phyloP scores from a whole-genome alignment of 2,888 invertebrate species.

The Drosophila histrio region DNA sequence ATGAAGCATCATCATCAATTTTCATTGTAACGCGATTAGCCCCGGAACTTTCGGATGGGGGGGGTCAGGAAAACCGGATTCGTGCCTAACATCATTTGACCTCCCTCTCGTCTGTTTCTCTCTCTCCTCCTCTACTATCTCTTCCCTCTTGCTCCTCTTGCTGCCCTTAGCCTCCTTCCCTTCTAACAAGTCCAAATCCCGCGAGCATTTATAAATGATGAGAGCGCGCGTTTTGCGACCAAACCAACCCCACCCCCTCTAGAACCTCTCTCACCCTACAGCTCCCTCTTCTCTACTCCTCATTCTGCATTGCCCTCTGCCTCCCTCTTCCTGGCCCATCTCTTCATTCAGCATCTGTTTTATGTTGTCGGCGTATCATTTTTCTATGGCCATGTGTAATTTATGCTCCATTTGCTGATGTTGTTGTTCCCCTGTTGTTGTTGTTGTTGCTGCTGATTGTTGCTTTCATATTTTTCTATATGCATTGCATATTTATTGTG shows the following conservation, averaged over 20 bases:
- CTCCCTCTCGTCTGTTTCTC: not conserved
- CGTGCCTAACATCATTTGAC: constrained; percentile 72
- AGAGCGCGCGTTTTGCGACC: constrained; percentile 59
- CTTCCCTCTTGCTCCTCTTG: not conserved
- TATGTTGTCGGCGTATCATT: constrained; percentile 75
- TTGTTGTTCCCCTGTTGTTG: constrained; percentile 41
- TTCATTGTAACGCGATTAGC: constrained; percentile 80
- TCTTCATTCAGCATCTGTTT: constrained; percentile 68
- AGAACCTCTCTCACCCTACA: not conserved
- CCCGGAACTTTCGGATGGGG: constrained; percentile 31
- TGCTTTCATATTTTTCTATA: constrained; percentile 60
- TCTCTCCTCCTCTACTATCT: not conserved
- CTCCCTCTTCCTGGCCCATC: not conserved
- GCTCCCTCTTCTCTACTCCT: not conserved
- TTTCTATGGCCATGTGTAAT: constrained; percentile 80
- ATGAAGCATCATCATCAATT: constrained; percentile 71
- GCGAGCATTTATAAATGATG: constrained; percentile 77
- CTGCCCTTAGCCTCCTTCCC: not conserved
- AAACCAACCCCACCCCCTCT: not conserved
- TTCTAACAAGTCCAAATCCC: constrained; percentile 31
- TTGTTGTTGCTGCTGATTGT: constrained; percentile 55
- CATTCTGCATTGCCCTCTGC: not conserved
- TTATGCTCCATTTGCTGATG: constrained; percentile 74
- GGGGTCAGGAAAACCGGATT: constrained; percentile 50
- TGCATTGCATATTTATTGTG: constrained; percentile 60